Evolutionary conservation across 2,888 invertebrate genomes (phyloP), one percentile per base, ranked within the genome.

Genomic region (Prostheceraeus crozeri): DNA sequence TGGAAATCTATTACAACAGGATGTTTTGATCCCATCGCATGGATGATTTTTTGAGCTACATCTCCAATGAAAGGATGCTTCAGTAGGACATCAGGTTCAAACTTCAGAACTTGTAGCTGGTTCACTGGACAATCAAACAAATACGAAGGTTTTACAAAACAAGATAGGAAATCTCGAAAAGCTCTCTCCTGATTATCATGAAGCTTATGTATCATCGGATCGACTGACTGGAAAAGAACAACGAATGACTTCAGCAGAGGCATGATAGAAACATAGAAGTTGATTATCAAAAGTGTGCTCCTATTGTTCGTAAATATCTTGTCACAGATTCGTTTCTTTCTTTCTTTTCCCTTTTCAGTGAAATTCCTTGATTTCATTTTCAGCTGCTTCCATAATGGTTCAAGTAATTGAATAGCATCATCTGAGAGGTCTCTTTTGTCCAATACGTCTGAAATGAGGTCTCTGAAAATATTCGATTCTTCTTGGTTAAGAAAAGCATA

Each of bases 121-220:
- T n/a, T n/a, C n/a, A n/a, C n/a, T n/a, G n/a, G n/a, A n/a, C n/a
- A n/a, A n/a, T n/a, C n/a, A n/a, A n/a, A n/a, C n/a, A n/a, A n/a
- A n/a, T n/a, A n/a, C n/a, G n/a, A n/a, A n/a, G n/a, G 56, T 21
- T 55, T 56, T 48, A 56, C 45, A 23, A 52, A 56, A 51, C 56
- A 56, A 25, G 56, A 21, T 10, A 56, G 25, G n/a, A 56, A 56
- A 6, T 56, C 53, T 35, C 19, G n/a, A 3, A 52, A 8, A 10
- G 19, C 4, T 33, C 14, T 33, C 52, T 23, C 46, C 46, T 23
- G 36, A 53, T 55, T 19, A 25, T 56, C 53, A 16, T 51, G 56
- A 33, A 56, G 48, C 19, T n/a, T 36, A 56, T 55, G 53, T n/a
- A 56, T 23, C 14, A 56, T 19, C 8, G 56, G 56, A 25, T 35